Conservation (phyloP, 2,888 invertebrate species). For the Dyspetes luteomarginatus region DNA sequence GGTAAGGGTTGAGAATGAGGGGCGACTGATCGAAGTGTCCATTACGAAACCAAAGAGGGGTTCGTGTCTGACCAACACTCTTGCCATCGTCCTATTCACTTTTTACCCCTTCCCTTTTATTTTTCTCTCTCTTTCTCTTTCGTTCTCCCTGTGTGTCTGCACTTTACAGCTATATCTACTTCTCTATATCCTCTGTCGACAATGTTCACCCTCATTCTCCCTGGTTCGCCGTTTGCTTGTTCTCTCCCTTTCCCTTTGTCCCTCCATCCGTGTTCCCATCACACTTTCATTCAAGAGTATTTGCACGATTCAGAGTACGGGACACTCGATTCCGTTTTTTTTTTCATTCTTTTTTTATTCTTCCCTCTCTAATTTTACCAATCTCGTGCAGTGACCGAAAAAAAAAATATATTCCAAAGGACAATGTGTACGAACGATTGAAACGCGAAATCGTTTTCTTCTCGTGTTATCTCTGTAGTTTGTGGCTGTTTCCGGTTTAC, state of each 20-base stretch:
- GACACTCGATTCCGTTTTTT: constrained; percentile 29
- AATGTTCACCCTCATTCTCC: constrained; percentile 9
- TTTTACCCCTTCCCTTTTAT: constrained; percentile 4
- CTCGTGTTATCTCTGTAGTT: neutral
- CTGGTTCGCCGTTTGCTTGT: constrained; percentile 28
- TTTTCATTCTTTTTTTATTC: constrained; percentile 4
- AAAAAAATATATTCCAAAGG: constrained; percentile 36
- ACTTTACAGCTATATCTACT: constrained; percentile 44
- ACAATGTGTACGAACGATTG: constrained; percentile 45
- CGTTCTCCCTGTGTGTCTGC: constrained; percentile 7
- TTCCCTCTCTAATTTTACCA: constrained; percentile 16
- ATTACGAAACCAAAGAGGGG: constrained; percentile 55
- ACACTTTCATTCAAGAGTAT: constrained; percentile 59
- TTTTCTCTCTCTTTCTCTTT: neutral
- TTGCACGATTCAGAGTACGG: constrained; percentile 43
- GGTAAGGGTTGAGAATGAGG: constrained; percentile 12
- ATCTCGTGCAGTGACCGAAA: constrained; percentile 25
- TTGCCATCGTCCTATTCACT: constrained; percentile 52
- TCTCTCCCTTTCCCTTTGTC: neutral
- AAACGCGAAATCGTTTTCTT: constrained; percentile 37
- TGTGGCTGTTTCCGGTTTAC: neutral
- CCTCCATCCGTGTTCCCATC: constrained; percentile 43
- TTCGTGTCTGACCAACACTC: constrained; percentile 56
- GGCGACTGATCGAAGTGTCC: constrained; percentile 57
- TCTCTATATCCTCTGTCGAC: constrained; percentile 38